Evolutionary conservation across 2,797 vertebrate genomes (phyloP).

Genomic region (Trichosurus vulpecula): DNA sequence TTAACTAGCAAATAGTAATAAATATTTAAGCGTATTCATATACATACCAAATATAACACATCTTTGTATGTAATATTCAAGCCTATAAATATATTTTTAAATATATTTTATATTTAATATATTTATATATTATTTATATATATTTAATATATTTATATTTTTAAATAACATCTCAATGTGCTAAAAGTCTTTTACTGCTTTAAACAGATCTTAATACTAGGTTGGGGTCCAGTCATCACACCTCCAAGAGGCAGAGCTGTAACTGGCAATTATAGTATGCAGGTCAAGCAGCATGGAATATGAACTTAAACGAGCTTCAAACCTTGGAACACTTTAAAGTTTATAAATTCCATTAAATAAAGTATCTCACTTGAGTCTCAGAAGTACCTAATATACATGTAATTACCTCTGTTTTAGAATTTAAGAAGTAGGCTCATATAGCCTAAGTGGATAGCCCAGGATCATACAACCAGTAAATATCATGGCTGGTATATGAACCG

Average conservation of each 20-base stretch:
- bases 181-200: neutral
- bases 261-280: neutral
- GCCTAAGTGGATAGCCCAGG: neutral
- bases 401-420: neutral
- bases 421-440: neutral
- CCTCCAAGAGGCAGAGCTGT: neutral
- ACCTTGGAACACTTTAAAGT: neutral
- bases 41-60: neutral
- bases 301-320: neutral
- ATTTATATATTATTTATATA: neutral
- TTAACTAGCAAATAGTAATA: neutral
- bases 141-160: neutral
- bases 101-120: too few species aligned
- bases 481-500: neutral
- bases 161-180: neutral
- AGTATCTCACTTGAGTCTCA: neutral
- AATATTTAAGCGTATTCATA: neutral
- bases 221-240: neutral
- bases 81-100: neutral
- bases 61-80: neutral
- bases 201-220: neutral
- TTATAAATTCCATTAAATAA: neutral
- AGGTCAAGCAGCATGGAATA: neutral
- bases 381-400: neutral
- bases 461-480: neutral